Conservation (phyloP, 2,888 invertebrate species). For the Monoplex corrugatus region DNA sequence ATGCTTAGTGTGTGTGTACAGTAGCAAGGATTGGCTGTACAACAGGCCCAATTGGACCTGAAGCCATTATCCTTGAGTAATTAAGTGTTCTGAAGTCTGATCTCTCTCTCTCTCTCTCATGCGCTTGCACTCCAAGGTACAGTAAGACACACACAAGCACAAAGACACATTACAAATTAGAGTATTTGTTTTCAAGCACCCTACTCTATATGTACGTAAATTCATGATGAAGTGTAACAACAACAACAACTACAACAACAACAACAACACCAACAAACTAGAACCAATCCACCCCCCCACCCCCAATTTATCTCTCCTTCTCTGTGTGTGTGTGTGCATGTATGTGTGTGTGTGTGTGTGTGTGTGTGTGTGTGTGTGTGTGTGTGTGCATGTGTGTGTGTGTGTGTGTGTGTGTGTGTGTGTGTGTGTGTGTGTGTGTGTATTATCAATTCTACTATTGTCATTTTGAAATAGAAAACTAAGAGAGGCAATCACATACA, state of each 20-base stretch:
- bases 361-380: not conserved
- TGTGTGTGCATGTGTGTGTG: not conserved
- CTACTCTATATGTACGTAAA: not conserved
- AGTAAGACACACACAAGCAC: no score
- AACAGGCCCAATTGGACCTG: no score
- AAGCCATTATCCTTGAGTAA: no score
- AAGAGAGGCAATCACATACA: no score
- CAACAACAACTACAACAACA: not conserved
- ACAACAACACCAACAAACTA: not conserved
- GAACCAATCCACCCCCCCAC: not conserved
- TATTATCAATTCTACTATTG: not conserved
- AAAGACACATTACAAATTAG: not conserved
- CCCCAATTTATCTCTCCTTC: not conserved
- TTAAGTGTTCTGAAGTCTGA: no score
- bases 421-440: conserved; percentile 12
- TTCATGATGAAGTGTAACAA: no score
- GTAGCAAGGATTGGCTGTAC: no score
- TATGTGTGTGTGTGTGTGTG: not conserved
- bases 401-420: not conserved
- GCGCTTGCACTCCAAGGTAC: no score
- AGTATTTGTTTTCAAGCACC: not conserved
- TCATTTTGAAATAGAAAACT: no score
- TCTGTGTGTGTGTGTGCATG: not conserved
- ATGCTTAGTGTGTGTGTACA: no score
- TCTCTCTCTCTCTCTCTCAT: no score